Base-by-base conservation (phyloP, 2,113 vertebrate species). In the Coregonus clupeaformis region DNA sequence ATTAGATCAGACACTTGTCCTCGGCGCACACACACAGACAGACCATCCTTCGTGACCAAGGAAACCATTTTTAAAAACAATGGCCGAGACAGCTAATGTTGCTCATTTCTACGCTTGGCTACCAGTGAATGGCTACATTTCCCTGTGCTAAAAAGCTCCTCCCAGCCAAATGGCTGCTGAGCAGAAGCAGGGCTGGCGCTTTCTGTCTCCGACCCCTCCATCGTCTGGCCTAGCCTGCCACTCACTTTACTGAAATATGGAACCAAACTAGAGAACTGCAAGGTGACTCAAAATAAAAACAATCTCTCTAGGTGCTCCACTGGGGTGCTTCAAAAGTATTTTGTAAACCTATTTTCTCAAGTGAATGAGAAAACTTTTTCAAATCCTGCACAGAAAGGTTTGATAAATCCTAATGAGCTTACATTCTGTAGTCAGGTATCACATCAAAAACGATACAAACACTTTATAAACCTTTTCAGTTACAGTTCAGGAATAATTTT, bases 51-150 rank as follows among this genome's bases (percentile, higher is more conserved):
- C n/a, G 25, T 22, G 45, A 74, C 42, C 36, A 49, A 27, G 49
- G 27, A 57, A 71, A 49, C 6, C 60, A 45, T 42, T 75, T 75
- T 5, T 70, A 74, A n/a, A 71, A 60, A 25, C 52, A 67, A 36
- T 18, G 20, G 5, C 13, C 36, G 16, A 52, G 49, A 74, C 27
- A 71, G 62, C 59, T 49, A 36, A 42, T 30, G 52, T 45, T 68
- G 25, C 60, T 57, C 66, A 36, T 71, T 18, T 32, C 57, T 27
- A 80, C 63, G 64, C 66, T 66, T 24, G 42, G 69, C 11, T 69
- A 45, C 20, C 63, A 36, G 68, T 77, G 74, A 83, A 77, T 72
- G 77, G 9, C 3, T 29, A 64, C 59, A 69, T 72, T 60, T 63
- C 47, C 22, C 47, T n/a, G 13, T 66, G 71, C 29, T 65, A 73